Conservation (phyloP, 2,113 vertebrate genomes). For the Stictonetta naevosa region DNA sequence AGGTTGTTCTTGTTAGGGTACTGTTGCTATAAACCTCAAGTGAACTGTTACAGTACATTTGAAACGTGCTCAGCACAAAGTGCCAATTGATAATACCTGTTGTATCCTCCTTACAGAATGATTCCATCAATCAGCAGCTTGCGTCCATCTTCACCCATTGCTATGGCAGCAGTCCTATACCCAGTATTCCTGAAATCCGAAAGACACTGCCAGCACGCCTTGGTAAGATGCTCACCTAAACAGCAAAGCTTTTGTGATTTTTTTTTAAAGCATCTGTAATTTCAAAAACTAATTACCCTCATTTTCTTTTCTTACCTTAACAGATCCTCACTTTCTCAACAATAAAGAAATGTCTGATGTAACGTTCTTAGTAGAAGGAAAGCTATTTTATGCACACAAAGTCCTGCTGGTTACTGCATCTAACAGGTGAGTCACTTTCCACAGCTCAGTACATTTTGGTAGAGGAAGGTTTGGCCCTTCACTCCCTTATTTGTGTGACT, state of each 20-base stretch:
- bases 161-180: conserved; percentile 90
- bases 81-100: background rate
- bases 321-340: conserved; percentile 97
- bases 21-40: background rate
- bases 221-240: conserved; percentile 73
- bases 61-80: rapidly evolving
- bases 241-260: background rate
- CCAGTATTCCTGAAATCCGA: conserved; percentile 86
- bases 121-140: conserved; percentile 89
- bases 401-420: conserved; percentile 96
- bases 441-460: background rate
- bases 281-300: background rate
- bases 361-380: conserved; percentile 93
- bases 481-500: background rate
- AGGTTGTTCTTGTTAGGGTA: background rate
- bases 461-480: background rate
- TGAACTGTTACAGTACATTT: rapidly evolving
- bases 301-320: background rate
- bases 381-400: conserved; percentile 95
- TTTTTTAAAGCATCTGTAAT: background rate
- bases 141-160: conserved; percentile 91
- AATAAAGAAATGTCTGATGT: conserved; percentile 98
- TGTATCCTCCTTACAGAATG: conserved; percentile 80
- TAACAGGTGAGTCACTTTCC: conserved; percentile 82
- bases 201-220: conserved; percentile 90